A percentile compares a stretch with the other conserved stretches of the same genome.
Conservation (phyloP, 2,797 vertebrate genomes). For the Danio albolineatus region DNA sequence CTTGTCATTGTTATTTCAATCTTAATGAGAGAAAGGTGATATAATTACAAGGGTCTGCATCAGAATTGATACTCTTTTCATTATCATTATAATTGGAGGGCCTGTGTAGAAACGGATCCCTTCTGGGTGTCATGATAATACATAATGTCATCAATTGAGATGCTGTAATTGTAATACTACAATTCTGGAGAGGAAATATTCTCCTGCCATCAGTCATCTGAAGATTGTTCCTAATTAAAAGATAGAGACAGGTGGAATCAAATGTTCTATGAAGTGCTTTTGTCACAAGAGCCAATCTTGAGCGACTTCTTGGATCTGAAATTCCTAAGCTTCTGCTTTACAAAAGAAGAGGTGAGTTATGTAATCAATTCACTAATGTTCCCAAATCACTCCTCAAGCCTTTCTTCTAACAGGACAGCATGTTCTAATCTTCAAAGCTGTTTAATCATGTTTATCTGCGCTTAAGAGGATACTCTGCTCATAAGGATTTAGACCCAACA, state of each 20-base stretch:
- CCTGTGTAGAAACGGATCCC: neutral
- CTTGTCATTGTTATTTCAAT: neutral
- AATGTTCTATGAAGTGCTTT: neutral
- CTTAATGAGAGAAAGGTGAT: neutral
- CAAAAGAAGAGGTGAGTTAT: constrained; percentile 13
- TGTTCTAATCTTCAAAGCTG: constrained; percentile 34
- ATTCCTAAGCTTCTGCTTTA: neutral
- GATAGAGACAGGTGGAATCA: neutral
- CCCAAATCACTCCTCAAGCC: constrained; percentile 15
- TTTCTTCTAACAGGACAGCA: constrained; percentile 18
- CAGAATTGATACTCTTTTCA: neutral
- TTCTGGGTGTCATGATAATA: constrained; percentile 3
- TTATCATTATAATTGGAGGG: neutral
- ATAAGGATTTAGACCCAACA: constrained; percentile 17
- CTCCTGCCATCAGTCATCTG: neutral
- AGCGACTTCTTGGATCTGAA: constrained; percentile 19
- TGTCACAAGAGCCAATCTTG: neutral
- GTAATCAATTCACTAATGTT: constrained; percentile 33
- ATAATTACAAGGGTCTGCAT: neutral
- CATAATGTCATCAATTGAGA: neutral
- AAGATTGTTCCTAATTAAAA: constrained; percentile 1
- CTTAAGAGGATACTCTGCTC: constrained; percentile 11
- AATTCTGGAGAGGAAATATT: constrained; percentile 8
- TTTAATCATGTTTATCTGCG: constrained; percentile 22
- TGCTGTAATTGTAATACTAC: constrained; percentile 7